These are phyloP conservation scores for Sialis fuliginosa DNA, from an alignment of 2,888 invertebrate genomes.

Conservation along the genomic window DNA sequence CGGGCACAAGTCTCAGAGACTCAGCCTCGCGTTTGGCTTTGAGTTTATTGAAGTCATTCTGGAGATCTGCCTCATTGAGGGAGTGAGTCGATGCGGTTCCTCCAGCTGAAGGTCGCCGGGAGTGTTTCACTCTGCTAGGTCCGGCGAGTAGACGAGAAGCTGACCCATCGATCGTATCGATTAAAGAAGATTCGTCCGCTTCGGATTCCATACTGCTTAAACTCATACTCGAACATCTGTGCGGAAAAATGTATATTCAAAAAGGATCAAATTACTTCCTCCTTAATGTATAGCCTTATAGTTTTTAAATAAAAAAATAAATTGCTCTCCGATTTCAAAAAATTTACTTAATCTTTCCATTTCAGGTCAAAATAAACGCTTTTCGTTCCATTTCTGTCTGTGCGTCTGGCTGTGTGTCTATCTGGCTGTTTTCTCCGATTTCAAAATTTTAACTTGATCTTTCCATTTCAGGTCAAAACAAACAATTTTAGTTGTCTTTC, in stretches of 20 bases:
- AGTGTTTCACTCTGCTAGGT: conserved; percentile 22
- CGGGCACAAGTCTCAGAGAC: conserved; percentile 32
- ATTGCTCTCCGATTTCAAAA: too few species aligned
- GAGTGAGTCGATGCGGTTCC: conserved; percentile 51
- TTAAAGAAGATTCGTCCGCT: conserved; percentile 45
- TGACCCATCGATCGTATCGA: conserved; percentile 32
- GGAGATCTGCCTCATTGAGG: conserved; percentile 69
- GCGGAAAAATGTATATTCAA: not conserved
- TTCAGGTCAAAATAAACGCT: not conserved
- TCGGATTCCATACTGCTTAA: conserved; percentile 74
- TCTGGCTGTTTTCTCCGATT: too few species aligned
- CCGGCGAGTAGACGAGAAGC: conserved; percentile 32
- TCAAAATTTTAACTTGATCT: too few species aligned
- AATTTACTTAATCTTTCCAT: not conserved
- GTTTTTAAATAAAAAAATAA: not conserved
- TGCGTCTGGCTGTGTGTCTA: too few species aligned
- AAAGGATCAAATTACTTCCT: not conserved
- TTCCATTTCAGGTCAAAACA: too few species aligned
- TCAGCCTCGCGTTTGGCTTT: conserved; percentile 39
- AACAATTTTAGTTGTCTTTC: too few species aligned
- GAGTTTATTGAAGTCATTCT: conserved; percentile 61
- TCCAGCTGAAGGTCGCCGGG: conserved; percentile 33
- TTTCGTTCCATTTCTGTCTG: too few species aligned
- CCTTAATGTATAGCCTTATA: not conserved
- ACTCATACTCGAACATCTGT: conserved; percentile 36